These are phyloP conservation scores for Cheumatopsyche charites DNA, from an alignment of 1,140 invertebrate genomes.

Conservation along the genomic window DNA sequence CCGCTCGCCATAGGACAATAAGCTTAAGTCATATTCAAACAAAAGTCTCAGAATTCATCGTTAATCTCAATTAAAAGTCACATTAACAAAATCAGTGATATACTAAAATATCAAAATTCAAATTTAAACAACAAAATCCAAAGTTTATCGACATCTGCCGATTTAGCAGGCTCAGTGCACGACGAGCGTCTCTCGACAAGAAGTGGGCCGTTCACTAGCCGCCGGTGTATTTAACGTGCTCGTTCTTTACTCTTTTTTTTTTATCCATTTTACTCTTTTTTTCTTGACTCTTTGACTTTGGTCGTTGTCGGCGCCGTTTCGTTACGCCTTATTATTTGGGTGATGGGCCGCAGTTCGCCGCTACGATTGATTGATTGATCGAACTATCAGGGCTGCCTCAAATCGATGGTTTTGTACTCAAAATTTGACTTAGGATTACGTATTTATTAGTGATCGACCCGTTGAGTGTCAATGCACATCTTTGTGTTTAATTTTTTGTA, in stretches of 20 bases:
- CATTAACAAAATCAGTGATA: too few relatives aligned
- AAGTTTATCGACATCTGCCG: too few relatives aligned
- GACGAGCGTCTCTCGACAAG: too few relatives aligned
- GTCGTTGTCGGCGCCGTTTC: slow-evolving; percentile 23
- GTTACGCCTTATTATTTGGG: slow-evolving; percentile 37
- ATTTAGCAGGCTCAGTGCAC: too few relatives aligned
- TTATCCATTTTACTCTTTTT: slow-evolving; percentile 1
- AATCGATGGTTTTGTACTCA: neutral
- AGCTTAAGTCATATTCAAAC: too few relatives aligned
- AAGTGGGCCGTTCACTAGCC: slow-evolving; percentile 11
- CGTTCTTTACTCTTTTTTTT: slow-evolving; percentile 18
- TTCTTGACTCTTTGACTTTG: neutral
- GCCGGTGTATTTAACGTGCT: slow-evolving; percentile 27
- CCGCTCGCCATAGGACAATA: too few relatives aligned
- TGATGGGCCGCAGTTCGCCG: slow-evolving; percentile 18
- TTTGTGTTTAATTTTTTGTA: neutral
- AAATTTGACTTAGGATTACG: neutral
- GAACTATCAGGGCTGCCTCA: neutral
- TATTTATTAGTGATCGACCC: too few relatives aligned
- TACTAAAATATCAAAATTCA: too few relatives aligned
- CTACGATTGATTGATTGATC: slow-evolving; percentile 37
- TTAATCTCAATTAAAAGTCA: too few relatives aligned
- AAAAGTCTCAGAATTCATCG: too few relatives aligned
- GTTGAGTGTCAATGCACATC: neutral
- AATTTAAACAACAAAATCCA: too few relatives aligned